Evolutionary conservation across 2,888 invertebrate species (phyloP), one percentile per base, ranked within the genome.

Genomic region (Mechanitis mazaeus): DNA sequence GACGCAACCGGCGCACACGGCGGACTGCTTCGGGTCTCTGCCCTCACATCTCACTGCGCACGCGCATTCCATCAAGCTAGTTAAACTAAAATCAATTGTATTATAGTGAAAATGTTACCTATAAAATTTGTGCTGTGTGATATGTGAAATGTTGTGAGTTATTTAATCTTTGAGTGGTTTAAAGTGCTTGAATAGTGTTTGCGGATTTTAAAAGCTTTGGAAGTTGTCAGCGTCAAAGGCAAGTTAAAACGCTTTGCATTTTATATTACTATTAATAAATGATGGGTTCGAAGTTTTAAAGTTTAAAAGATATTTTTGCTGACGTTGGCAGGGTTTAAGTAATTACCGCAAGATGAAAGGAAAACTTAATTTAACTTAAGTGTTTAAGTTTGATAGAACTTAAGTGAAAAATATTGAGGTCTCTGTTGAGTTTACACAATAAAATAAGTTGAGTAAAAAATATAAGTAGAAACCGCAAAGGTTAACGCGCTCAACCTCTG

Each of bases 1-100:
- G 76, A 75, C 78, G 79, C 68, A 64, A 66, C 68, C 70, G 79
- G 81, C 82, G 74, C 78, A 79, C 78, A 78, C 77, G 75, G 77
- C 79, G 75, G 77, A 74, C 75, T 60, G 55, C 73, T 74, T 75
- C 70, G 83, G 88, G 88, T 89, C 87, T 80, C 76, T 87, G 88
- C 87, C 87, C 88, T 80, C 87, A 75, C 71, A 78, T 77, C 69
- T 78, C 76, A 72, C 68, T 78, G 79, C 83, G 80, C 67, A 57
- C 63, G 72, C 76, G 75, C 75, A 64, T 68, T 65, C 64, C 58
- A 55, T 33, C 38, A 11, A 54, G 59, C 45, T 45, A 47, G 55
- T 61, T 53, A 58, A 64, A 63, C 46, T 20, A 55, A 59, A 53
- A 45, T 33, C 42, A 42, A 42, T 60, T 59, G 31, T 45, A 63